Evolutionary conservation across 2,888 invertebrate species (phyloP), one percentile per base, ranked within the genome.

Genomic region (Chorisops tibialis): DNA sequence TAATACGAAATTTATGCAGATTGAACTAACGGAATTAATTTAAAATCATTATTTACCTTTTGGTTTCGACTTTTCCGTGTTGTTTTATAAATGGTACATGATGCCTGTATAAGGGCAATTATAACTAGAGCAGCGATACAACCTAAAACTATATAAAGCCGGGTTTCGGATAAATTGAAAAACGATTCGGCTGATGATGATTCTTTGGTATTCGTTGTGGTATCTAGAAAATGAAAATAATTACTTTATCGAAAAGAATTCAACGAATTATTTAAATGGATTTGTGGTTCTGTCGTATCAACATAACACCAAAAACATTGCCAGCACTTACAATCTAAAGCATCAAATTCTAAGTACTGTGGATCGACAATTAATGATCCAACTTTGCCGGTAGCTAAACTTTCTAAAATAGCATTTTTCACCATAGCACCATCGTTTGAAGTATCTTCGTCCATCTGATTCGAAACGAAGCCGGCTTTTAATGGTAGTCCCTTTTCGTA

Each of bases 351-450:
- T 63, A 93, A 78, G 74, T 87, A 93, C 63, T 87, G 85, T 0
- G 93, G 91, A 75, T 95, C 93, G 1, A 94, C 87, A 21, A 85
- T 86, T 1, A 94, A 76, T 30, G 88, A 87, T 1, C 93, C 94
- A 6, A 93, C 87, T 70, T 81, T 82, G 4, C 93, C 93, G 0
- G 80, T 82, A 2, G 84, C 81, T 1, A 95, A 81, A 9, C 88
- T 87, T 43, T 89, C 88, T 63, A 83, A 77, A 2, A 94, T 79
- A 0, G 85, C 84, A 22, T 83, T 78, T 72, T 87, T 82, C 70
- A 79, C 71, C 16, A 69, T 65, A 22, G 71, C 72, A n/a, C 75
- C 78, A n/a, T 70, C 71, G 14, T 65, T 62, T 6, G 64, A 41
- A n/a, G 35, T 30, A 9, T 19, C 24, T 12, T 56, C 21, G 19